Percentiles rank a stretch among this genome's conserved stretches.
Conservation (phyloP, 2,113 vertebrate genomes). For the Entomyzon cyanotis region DNA sequence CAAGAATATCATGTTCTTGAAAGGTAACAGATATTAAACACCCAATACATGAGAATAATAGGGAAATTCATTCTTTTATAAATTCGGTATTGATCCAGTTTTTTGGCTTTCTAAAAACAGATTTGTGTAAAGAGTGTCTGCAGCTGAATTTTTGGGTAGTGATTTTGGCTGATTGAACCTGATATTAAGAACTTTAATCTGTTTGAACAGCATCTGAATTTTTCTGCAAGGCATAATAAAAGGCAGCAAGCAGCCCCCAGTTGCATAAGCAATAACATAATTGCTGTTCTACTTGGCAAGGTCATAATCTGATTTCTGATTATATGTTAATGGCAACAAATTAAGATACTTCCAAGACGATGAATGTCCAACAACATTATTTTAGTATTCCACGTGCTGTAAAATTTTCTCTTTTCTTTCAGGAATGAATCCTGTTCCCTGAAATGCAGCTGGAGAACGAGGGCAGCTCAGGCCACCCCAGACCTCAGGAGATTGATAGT, state of each 20-base stretch:
- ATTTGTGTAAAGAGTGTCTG: neutral
- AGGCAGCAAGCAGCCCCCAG: neutral
- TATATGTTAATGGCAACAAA: neutral
- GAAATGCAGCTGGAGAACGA: constrained; percentile 22
- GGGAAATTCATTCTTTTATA: neutral
- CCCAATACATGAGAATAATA: neutral
- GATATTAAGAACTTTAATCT: neutral
- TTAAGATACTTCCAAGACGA: neutral
- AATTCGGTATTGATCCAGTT: neutral
- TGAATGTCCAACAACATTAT: neutral
- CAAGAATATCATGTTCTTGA: constrained; percentile 1
- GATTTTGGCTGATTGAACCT: neutral
- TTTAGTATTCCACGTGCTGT: neutral
- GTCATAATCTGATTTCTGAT: neutral
- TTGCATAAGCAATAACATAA: neutral
- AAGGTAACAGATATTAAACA: neutral
- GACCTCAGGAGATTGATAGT: constrained; percentile 13
- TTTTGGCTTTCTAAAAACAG: neutral
- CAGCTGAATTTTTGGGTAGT: neutral
- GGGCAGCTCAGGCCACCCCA: constrained; percentile 40
- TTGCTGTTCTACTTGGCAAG: neutral
- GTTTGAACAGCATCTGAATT: neutral
- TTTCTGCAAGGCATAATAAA: neutral
- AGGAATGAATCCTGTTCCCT: constrained; percentile 4
- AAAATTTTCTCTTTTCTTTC: neutral